Conservation (phyloP, 2,888 invertebrate species). For the Boloria selene region DNA sequence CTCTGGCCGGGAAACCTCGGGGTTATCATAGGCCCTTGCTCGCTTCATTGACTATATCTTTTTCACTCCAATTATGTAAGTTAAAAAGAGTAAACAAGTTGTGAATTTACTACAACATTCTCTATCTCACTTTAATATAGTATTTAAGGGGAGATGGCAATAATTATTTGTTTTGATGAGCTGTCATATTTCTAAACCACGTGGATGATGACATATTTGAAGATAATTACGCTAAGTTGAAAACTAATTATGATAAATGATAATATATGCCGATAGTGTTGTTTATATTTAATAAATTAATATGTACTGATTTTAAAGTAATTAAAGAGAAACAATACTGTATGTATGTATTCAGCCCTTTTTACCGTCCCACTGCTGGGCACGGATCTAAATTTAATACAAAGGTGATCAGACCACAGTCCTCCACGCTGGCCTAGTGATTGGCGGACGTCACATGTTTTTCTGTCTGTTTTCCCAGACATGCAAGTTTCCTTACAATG, state of each 20-base stretch:
- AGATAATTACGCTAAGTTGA: not conserved
- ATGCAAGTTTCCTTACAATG: no score
- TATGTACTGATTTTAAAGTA: no score
- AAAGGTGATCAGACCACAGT: no score
- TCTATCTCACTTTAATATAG: slow-evolving; percentile 11
- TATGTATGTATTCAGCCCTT: no score
- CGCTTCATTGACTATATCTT: slow-evolving; percentile 4
- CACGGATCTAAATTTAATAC: no score
- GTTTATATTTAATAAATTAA: no score
- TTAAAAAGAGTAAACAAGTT: slow-evolving; percentile 27
- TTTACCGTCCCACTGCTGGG: no score
- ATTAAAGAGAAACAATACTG: no score
- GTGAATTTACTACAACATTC: not conserved
- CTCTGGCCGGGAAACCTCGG: slow-evolving; percentile 56
- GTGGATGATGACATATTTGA: slow-evolving; percentile 12
- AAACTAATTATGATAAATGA: not conserved
- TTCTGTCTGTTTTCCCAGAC: no score
- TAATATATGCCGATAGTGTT: not conserved
- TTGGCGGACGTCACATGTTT: no score
- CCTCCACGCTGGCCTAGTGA: no score
- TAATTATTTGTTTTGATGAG: slow-evolving; percentile 3
- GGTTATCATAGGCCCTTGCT: slow-evolving; percentile 56
- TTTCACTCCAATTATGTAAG: slow-evolving; percentile 17
- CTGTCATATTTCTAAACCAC: slow-evolving; percentile 3
- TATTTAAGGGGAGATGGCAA: not conserved